phyloP scores from a whole-genome alignment of 1,140 invertebrate genomes.

The silkworm (Bombyx mori) region ASM3026992v2 NC_085128.1:4407501-4408000 shows the following conservation, averaged over 20 bases:
- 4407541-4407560: conserved; percentile 31
- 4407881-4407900: conserved; percentile 68
- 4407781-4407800: conserved; percentile 65
- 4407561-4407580: conserved; percentile 40
- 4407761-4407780: conserved; percentile 59
- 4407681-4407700: conserved; percentile 68
- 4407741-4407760: conserved; percentile 60
- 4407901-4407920: conserved; percentile 67
- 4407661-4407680: conserved; percentile 68
- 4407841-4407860: conserved; percentile 61
- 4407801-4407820: conserved; percentile 67
- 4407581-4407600: conserved; percentile 49
- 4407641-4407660: conserved; percentile 72
- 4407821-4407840: conserved; percentile 66
- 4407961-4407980: conserved; percentile 57
- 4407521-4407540: conserved; percentile 24
- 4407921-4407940: conserved; percentile 47
- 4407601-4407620: conserved; percentile 68
- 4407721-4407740: conserved; percentile 64
- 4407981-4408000: conserved; percentile 49
- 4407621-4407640: conserved; percentile 72
- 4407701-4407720: conserved; percentile 61
- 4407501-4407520: conserved; percentile 5
- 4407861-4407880: conserved; percentile 62
- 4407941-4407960: conserved; percentile 50